A percentile compares a stretch with the other conserved stretches of the same genome.
These are phyloP conservation scores for Threskiornis aethiopicus DNA, from an alignment of 2,797 vertebrate genomes.

Conservation along the genomic window DNA sequence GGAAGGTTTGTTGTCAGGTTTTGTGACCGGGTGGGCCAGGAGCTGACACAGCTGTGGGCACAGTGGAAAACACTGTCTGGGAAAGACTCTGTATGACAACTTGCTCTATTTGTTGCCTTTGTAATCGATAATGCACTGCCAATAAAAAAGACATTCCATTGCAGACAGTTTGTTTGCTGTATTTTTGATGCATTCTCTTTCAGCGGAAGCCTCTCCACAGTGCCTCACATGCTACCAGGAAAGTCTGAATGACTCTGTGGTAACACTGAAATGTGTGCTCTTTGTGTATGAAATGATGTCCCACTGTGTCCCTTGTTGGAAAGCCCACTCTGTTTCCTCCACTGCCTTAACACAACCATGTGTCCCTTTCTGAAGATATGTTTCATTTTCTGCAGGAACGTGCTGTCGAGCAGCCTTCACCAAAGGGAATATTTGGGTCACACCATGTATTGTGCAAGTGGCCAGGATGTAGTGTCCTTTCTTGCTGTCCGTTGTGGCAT, in stretches of 20 bases:
- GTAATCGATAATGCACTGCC: constrained; percentile 64
- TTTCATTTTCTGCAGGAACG: constrained; percentile 11
- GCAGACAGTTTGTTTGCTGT: constrained; percentile 77
- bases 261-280: not conserved
- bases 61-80: constrained; percentile 30
- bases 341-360: not conserved
- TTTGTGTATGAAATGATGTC: constrained; percentile 24
- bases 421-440: not conserved
- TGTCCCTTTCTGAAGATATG: not conserved
- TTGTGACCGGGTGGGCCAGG: not conserved
- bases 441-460: not conserved
- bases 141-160: constrained; percentile 75
- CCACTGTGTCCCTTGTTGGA: not conserved
- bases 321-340: not conserved
- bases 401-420: not conserved
- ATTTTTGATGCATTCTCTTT: constrained; percentile 71
- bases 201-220: constrained; percentile 34
- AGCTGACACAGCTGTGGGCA: not conserved
- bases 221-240: not conserved
- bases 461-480: not conserved
- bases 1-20: constrained; percentile 19
- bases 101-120: constrained; percentile 55
- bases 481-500: not conserved
- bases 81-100: constrained; percentile 60
- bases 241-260: constrained; percentile 40